These are phyloP conservation scores for Zeuzera pyrina DNA, from an alignment of 2,888 invertebrate genomes.

Conservation along the genomic window DNA sequence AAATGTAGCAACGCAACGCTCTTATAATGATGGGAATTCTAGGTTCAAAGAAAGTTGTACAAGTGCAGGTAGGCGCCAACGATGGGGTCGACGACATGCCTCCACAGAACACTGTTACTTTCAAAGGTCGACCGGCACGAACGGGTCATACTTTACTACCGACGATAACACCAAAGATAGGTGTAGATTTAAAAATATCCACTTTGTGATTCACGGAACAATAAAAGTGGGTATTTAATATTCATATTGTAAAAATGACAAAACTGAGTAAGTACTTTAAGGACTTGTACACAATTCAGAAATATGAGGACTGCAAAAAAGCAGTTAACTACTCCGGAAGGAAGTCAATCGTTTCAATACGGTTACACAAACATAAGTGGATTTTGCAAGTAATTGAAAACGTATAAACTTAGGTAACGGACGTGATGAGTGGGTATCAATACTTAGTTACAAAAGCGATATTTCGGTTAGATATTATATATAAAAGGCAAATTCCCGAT, in stretches of 20 bases:
- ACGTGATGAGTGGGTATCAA: too few relatives aligned
- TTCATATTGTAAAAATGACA: too few relatives aligned
- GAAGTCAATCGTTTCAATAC: slow-evolving; percentile 28
- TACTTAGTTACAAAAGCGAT: slow-evolving; percentile 1
- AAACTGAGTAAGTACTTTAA: too few relatives aligned
- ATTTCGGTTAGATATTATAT: too few relatives aligned
- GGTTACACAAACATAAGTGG: slow-evolving; percentile 27
- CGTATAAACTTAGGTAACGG: slow-evolving; percentile 14
- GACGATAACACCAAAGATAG: too few relatives aligned
- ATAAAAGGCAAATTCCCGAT: too few relatives aligned
- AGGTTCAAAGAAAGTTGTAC: slow-evolving; percentile 46
- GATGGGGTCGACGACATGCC: slow-evolving; percentile 50
- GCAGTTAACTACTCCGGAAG: slow-evolving; percentile 26
- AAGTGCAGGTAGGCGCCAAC: slow-evolving; percentile 34
- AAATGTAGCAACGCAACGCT: neutral
- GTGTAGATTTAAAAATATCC: too few relatives aligned
- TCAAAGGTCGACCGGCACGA: slow-evolving; percentile 56
- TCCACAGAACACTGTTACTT: slow-evolving; percentile 62
- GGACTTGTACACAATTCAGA: too few relatives aligned
- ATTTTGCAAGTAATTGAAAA: slow-evolving; percentile 21
- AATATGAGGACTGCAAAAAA: slow-evolving; percentile 11
- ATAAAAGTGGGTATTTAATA: too few relatives aligned
- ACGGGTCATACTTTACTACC: too few relatives aligned
- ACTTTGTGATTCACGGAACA: too few relatives aligned
- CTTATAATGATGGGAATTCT: slow-evolving; percentile 17